Base-by-base conservation (phyloP, 2,797 vertebrate species). In the Simalia tracyae region DNA sequence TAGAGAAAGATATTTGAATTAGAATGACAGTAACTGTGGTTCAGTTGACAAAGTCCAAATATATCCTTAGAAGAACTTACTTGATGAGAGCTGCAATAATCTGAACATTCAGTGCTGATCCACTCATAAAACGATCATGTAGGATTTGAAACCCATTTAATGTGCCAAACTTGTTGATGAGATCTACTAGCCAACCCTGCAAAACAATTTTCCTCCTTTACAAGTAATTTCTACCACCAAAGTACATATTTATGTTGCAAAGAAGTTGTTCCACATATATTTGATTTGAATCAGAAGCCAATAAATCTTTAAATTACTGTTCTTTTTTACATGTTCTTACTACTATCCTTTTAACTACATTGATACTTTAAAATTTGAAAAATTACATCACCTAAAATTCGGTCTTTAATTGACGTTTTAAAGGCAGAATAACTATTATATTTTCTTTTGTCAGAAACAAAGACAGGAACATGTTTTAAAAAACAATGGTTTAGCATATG, bases 31-130 rank as follows among this genome's bases (percentile, higher is more conserved):
- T 50, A 85, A 28, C 14, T 60, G 26, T 59, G 86, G 42, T 86
- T 89, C 22, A 86, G 61, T 22, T 86, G 56, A 57, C 24, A 26
- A n/a, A 22, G 90, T 26, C n/a, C 31, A 66, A 89, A 66, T 57
- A 42, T 28, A 17, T 11, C 92, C 6, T 92, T 24, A 94, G 90
- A 31, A 61, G 50, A 89, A 93, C 98, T 98, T 97, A 99, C 99
- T 99, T 99, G 97, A 99, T 99, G 98, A 99, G 99, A 97, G 99
- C 99, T 98, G 99, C 99, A 96, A 99, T 99, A 98, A 99, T 99
- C 98, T 99, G 99, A 98, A 99, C 99, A 97, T 99, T 99, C 98
- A 99, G 98, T 96, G 99, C 99, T 97, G 99, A 99, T 97, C 99
- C 98, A 95, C 98, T 99, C 98, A 99, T 98, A 97, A 99, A 99